Percentiles rank a stretch among this genome's conserved stretches.
Evolutionary conservation across 92 coral and sea anemone species (phyloP).

Genomic region (Epizoanthus scotinus): DNA sequence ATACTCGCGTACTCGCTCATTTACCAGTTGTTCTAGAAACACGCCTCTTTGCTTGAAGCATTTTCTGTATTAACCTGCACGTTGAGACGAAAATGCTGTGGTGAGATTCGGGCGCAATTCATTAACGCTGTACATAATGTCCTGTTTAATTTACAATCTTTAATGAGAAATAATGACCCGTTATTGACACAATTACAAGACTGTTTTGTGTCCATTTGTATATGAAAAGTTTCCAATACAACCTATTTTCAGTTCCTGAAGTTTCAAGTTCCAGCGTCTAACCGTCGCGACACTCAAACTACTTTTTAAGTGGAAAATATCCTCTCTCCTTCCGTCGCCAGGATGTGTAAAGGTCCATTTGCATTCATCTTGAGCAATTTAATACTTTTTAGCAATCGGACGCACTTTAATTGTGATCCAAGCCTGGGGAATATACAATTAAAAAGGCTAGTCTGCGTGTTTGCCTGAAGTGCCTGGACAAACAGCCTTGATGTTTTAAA

Average conservation of each 20-base stretch:
- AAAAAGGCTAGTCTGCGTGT: background rate
- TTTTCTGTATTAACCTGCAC: too few species aligned
- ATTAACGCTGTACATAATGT: too few species aligned
- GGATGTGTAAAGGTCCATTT: conserved; percentile 11
- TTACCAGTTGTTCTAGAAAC: too few species aligned
- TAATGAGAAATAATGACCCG: too few species aligned
- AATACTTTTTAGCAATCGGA: conserved; percentile 35
- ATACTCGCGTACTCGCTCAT: background rate
- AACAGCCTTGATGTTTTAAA: too few species aligned
- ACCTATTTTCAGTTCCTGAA: conserved; percentile 26
- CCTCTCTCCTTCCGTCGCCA: conserved; percentile 26
- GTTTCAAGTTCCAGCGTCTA: conserved; percentile 37
- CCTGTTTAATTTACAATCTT: too few species aligned
- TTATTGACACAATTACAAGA: background rate
- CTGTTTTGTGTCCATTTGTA: background rate
- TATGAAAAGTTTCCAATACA: conserved; percentile 4
- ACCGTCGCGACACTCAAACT: conserved; percentile 34
- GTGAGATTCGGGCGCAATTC: too few species aligned
- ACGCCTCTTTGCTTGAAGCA: too few species aligned
- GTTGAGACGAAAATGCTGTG: too few species aligned
- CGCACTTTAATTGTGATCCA: background rate
- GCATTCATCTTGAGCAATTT: conserved; percentile 28
- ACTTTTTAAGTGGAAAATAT: conserved; percentile 24
- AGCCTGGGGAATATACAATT: background rate
- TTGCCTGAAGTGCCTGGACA: background rate